Conservation (phyloP, 23 tunicate species). For the Pegea sp. region DNA sequence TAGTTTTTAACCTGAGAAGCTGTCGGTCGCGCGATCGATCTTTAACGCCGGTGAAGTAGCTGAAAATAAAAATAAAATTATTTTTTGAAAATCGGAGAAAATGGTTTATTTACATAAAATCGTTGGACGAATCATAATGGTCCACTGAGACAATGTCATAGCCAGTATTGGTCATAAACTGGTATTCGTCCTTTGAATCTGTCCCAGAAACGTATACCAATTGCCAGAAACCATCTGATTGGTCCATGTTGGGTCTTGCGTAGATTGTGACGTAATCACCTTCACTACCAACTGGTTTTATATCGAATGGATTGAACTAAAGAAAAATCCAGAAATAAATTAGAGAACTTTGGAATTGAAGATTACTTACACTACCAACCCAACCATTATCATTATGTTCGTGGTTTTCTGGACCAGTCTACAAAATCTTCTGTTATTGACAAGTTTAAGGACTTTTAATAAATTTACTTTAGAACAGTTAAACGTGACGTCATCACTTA, state of each 20-base stretch:
- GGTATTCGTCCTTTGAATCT: slow-evolving; percentile 4
- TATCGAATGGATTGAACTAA: slow-evolving; percentile 2
- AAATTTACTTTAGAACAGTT: no score
- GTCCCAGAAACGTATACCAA: slow-evolving; percentile 21
- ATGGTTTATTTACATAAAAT: slow-evolving; percentile 23
- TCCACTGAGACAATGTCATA: slow-evolving; percentile 48
- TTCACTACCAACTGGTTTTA: neutral
- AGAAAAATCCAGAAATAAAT: slow-evolving; percentile 8
- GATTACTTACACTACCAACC: slow-evolving; percentile 85
- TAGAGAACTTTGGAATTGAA: neutral
- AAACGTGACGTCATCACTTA: neutral
- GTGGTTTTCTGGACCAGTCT: slow-evolving; percentile 4
- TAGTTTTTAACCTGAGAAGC: slow-evolving; percentile 19
- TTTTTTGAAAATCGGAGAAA: neutral
- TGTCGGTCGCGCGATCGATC: slow-evolving; percentile 20
- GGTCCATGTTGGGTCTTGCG: slow-evolving; percentile 30
- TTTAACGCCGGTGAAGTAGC: neutral
- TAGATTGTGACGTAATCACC: slow-evolving; percentile 67
- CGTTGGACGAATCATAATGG: slow-evolving; percentile 37
- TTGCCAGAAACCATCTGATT: slow-evolving; percentile 68
- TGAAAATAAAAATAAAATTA: neutral
- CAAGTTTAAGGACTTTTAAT: no score
- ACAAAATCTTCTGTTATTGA: no score
- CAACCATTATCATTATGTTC: slow-evolving; percentile 51
- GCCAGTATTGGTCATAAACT: slow-evolving; percentile 32